These are phyloP conservation scores for Pterois miles DNA, from an alignment of 2,797 vertebrate genomes.

Conservation along the genomic window DNA sequence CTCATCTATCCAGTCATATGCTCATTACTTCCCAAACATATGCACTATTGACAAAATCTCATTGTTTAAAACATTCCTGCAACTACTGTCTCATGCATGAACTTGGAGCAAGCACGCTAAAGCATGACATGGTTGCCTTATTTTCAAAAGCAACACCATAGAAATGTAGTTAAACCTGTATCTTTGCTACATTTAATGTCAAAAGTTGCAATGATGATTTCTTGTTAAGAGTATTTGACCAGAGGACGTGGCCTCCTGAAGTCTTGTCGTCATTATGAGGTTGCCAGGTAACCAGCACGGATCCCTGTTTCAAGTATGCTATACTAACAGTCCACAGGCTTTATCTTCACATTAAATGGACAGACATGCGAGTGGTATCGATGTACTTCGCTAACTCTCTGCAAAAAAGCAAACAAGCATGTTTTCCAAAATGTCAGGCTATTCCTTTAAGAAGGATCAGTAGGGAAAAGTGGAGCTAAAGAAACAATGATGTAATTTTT, in stretches of 20 bases:
- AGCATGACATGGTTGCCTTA: too few relatives aligned
- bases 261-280: not conserved
- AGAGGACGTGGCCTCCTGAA: not conserved
- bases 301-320: not conserved
- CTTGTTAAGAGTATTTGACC: too few relatives aligned
- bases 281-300: not conserved
- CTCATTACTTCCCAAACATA: too few relatives aligned
- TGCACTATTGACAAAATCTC: too few relatives aligned
- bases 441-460: not conserved
- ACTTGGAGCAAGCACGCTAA: too few relatives aligned
- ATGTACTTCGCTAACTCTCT: not conserved
- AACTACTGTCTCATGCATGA: too few relatives aligned
- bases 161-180: too few relatives aligned
- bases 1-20: too few relatives aligned
- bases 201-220: too few relatives aligned
- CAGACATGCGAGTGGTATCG: not conserved
- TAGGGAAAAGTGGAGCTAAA: not conserved
- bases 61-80: too few relatives aligned
- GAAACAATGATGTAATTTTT: slow-evolving; percentile 1
- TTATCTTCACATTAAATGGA: not conserved
- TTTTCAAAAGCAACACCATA: too few relatives aligned
- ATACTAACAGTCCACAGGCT: not conserved
- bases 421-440: not conserved
- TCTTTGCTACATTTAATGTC: too few relatives aligned
- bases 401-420: not conserved